Evolutionary conservation across 2,797 vertebrate genomes (phyloP).

Genomic region (Myotis findleyi): DNA sequence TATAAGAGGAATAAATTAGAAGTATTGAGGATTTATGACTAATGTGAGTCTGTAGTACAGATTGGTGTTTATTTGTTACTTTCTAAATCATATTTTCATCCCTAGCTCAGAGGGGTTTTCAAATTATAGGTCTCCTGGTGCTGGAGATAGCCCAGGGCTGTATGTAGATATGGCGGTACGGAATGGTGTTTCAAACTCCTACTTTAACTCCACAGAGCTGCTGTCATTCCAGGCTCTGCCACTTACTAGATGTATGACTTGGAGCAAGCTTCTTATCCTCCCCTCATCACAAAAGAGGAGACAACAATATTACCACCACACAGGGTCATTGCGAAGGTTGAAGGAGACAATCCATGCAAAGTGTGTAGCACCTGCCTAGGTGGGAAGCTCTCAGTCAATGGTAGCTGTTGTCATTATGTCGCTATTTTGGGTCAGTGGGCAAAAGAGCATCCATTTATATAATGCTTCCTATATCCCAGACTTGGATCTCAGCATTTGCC

Average conservation of each 20-base stretch:
- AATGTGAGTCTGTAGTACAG: neutral
- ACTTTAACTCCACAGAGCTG: neutral
- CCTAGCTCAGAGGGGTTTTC: neutral
- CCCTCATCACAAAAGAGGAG: neutral
- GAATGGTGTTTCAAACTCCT: neutral
- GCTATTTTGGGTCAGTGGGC: neutral
- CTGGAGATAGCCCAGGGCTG: neutral
- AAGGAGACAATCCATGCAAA: neutral
- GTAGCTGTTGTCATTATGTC: neutral
- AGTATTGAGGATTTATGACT: neutral
- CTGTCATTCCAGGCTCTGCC: neutral
- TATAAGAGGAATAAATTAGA: neutral
- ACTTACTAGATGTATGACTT: neutral
- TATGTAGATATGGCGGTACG: neutral
- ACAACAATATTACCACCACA: neutral
- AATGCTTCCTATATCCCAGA: neutral
- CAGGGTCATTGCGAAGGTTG: neutral
- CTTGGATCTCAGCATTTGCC: neutral
- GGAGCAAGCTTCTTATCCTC: neutral
- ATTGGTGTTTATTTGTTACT: neutral
- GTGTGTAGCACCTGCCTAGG: no score
- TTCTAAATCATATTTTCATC: conserved; percentile 6
- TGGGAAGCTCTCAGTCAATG: neutral
- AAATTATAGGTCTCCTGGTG: neutral
- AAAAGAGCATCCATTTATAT: neutral